A percentile compares a stretch with the other conserved stretches of the same genome.
phyloP scores from a whole-genome alignment of 2,888 invertebrate genomes.

The Ormia ochracea region DNA sequence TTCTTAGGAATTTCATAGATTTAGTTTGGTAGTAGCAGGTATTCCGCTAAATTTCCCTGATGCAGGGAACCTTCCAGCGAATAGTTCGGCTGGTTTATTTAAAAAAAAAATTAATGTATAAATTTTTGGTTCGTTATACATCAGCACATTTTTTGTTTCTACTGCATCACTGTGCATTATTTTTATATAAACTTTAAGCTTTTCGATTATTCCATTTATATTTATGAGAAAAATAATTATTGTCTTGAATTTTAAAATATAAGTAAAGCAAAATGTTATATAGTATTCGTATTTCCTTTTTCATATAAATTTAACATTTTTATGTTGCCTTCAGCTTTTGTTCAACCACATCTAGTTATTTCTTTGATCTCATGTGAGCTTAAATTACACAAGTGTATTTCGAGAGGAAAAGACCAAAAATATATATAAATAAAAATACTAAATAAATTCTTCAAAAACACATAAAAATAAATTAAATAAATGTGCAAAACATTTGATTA shows the following conservation, averaged over 20 bases:
- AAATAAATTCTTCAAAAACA: neutral
- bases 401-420: conserved; percentile 5
- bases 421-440: neutral
- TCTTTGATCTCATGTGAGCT: conserved; percentile 29
- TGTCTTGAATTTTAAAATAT: neutral
- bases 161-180: too few relatives aligned
- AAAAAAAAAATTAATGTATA: too few relatives aligned
- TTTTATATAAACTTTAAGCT: too few relatives aligned
- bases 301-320: neutral
- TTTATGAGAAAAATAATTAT: neutral
- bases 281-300: neutral
- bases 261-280: neutral
- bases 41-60: too few relatives aligned
- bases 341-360: conserved; percentile 43
- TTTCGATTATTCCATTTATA: too few relatives aligned
- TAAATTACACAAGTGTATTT: conserved; percentile 43
- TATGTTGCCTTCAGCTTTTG: conserved; percentile 13
- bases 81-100: too few relatives aligned
- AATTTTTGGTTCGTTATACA: too few relatives aligned
- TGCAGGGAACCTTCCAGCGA: too few relatives aligned
- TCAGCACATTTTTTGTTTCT: too few relatives aligned
- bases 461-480: conserved; percentile 22
- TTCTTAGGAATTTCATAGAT: too few relatives aligned
- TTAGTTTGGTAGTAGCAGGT: too few relatives aligned
- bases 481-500: conserved; percentile 56